phyloP scores from a whole-genome alignment of 2,888 invertebrate genomes.

The Stratiomys singularior region DNA sequence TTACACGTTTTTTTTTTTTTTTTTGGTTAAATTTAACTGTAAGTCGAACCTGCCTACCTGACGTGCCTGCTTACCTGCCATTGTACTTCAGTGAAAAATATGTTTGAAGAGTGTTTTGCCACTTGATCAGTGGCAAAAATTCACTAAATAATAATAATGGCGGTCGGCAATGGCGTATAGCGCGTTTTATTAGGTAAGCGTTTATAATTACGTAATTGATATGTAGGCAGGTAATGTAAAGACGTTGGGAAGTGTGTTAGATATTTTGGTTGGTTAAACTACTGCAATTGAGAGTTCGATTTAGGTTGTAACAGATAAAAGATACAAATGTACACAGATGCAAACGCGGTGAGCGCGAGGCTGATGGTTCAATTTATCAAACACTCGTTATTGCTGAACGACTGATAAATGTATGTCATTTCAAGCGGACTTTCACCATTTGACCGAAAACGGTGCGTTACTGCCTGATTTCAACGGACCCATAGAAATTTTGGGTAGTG shows the following conservation, averaged over 20 bases:
- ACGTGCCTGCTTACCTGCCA: background rate
- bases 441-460: background rate
- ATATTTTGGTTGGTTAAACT: background rate
- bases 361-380: background rate
- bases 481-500: too few relatives aligned
- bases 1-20: background rate
- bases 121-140: constrained; percentile 32
- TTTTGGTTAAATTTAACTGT: constrained; percentile 11
- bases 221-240: background rate
- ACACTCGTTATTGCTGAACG: background rate
- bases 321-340: too few relatives aligned
- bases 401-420: background rate
- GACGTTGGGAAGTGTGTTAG: background rate
- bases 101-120: constrained; percentile 24
- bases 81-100: background rate
- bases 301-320: background rate
- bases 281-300: background rate
- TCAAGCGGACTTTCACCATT: background rate
- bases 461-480: too few relatives aligned
- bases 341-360: background rate
- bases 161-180: background rate
- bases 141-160: constrained; percentile 10
- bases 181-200: constrained; percentile 20
- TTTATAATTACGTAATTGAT: constrained; percentile 9
- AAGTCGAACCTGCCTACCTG: background rate